A percentile compares a stretch with the other conserved stretches of the same genome.
phyloP scores from a whole-genome alignment of 2,113 vertebrate genomes.

The Pogona vitticeps region DNA sequence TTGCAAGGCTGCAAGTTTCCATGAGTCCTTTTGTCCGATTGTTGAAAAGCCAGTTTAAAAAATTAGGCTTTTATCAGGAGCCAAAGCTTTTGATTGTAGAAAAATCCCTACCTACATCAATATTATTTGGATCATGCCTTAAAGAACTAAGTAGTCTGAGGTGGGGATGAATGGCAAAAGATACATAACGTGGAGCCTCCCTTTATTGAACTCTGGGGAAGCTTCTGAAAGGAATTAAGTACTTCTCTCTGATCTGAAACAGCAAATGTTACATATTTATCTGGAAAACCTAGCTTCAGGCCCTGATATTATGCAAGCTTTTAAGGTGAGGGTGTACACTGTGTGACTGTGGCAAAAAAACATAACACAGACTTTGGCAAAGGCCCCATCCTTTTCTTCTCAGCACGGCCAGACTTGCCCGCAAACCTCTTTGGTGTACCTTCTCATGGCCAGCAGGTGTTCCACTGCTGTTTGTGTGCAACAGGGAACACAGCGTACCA shows the following conservation, averaged over 20 bases:
- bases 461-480: constrained; percentile 6
- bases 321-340: neutral
- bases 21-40: neutral
- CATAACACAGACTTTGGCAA: neutral
- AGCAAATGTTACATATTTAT: neutral
- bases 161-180: neutral
- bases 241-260: neutral
- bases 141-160: neutral
- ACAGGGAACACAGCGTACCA: neutral
- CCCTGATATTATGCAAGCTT: neutral
- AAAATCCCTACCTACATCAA: neutral
- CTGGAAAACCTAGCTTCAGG: neutral
- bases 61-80: constrained; percentile 21
- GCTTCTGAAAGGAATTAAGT: neutral
- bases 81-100: constrained; percentile 26
- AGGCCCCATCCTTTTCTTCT: constrained; percentile 24
- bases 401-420: neutral
- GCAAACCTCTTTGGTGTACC: neutral
- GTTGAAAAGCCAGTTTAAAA: neutral
- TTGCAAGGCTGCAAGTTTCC: neutral
- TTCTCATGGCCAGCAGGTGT: constrained; percentile 17
- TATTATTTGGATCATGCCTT: neutral
- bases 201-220: rapidly evolving
- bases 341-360: neutral
- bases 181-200: neutral